phyloP scores from a whole-genome alignment of 2,113 vertebrate genomes.

The Myrmecobius fasciatus region DNA sequence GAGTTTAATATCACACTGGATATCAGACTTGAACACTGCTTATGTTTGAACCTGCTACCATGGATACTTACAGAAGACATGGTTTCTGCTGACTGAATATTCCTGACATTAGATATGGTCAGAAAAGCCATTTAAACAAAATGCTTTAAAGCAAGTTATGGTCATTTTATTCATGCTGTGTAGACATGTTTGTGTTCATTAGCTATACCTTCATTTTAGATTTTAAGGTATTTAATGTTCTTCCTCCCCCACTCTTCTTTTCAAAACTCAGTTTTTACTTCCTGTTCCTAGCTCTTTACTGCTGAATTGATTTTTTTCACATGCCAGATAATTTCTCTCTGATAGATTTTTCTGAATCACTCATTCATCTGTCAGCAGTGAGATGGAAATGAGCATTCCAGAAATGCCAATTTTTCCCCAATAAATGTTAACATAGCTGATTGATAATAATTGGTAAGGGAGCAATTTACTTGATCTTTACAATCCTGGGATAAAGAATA shows the following conservation, averaged over 20 bases:
- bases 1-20: background rate
- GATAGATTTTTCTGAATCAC: conserved; percentile 40
- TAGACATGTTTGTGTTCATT: background rate
- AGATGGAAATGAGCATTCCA: conserved; percentile 13
- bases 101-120: background rate
- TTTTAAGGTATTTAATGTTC: conserved; percentile 20
- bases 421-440: background rate
- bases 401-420: conserved; percentile 7
- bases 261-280: conserved; percentile 30
- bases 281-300: conserved; percentile 1
- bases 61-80: background rate
- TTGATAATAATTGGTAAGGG: background rate
- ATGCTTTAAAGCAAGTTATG: background rate
- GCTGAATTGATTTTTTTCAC: conserved; percentile 20
- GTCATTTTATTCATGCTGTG: background rate
- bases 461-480: background rate
- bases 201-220: conserved; percentile 18
- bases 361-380: background rate
- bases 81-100: background rate
- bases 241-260: conserved; percentile 28
- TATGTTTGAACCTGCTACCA: background rate
- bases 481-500: background rate
- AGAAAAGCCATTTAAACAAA: background rate
- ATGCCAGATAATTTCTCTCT: conserved; percentile 12
- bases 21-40: background rate